Conservation (phyloP, 2,888 invertebrate genomes). For the Rhorus exstirpatorius region DNA sequence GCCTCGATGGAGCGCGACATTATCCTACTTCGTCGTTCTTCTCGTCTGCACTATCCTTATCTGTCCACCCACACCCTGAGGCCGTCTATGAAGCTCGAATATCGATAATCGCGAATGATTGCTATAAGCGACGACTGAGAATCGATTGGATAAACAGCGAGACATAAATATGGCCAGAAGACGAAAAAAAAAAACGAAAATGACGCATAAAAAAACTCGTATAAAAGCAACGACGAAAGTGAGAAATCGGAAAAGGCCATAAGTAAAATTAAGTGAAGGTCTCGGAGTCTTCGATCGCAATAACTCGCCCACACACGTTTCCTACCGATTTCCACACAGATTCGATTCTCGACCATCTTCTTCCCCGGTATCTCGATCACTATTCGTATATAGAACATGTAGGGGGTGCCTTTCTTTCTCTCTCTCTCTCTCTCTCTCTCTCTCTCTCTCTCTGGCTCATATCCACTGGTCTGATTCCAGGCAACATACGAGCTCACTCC, state of each 20-base stretch:
- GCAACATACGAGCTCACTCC: conserved; percentile 27
- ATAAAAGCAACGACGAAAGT: conserved; percentile 45
- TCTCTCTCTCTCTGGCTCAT: conserved; percentile 6
- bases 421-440: no score
- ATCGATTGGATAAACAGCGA: conserved; percentile 19
- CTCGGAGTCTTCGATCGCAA: conserved; percentile 20
- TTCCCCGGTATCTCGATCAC: conserved; percentile 33
- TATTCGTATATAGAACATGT: background rate
- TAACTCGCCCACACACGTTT: conserved; percentile 52
- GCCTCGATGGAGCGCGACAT: conserved; percentile 18
- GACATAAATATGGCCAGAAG: conserved; percentile 16
- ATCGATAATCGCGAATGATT: conserved; percentile 62
- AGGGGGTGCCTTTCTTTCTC: no score
- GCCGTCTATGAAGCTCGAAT: conserved; percentile 1
- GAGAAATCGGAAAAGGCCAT: conserved; percentile 64
- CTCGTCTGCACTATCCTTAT: conserved; percentile 30
- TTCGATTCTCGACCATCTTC: conserved; percentile 45
- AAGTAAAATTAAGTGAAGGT: conserved; percentile 65
- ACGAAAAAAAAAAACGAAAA: conserved; percentile 18
- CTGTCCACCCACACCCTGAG: conserved; percentile 9
- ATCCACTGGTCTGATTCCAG: conserved; percentile 20
- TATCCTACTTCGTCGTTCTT: conserved; percentile 35
- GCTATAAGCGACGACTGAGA: conserved; percentile 46
- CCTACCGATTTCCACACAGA: conserved; percentile 62
- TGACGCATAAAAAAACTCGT: conserved; percentile 28